Conservation (phyloP, 2,113 vertebrate genomes). For the Megalops atlanticus region DNA sequence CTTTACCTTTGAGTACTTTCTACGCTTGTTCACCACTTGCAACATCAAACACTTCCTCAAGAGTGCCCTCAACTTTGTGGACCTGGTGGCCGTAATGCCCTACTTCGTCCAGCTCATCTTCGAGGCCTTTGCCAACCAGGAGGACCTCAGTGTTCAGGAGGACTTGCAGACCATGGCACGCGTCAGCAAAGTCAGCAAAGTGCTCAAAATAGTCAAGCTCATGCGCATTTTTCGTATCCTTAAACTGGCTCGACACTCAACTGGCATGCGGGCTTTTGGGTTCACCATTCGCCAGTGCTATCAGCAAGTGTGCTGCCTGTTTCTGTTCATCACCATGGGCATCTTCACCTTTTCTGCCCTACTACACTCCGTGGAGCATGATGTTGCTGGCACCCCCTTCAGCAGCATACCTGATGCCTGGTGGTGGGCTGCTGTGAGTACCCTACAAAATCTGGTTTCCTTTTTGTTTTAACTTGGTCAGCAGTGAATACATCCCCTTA, state of each 20-base stretch:
- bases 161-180: slow-evolving; percentile 82
- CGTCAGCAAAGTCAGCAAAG: slow-evolving; percentile 87
- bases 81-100: slow-evolving; percentile 85
- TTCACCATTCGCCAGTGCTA: slow-evolving; percentile 90
- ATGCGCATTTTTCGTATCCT: slow-evolving; percentile 91
- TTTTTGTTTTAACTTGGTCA: background rate
- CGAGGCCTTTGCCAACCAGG: slow-evolving; percentile 71
- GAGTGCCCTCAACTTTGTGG: slow-evolving; percentile 82
- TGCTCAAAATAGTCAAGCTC: slow-evolving; percentile 85
- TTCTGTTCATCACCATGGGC: slow-evolving; percentile 89
- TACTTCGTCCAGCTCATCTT: slow-evolving; percentile 86
- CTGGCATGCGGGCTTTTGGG: slow-evolving; percentile 85
- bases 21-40: slow-evolving; percentile 80
- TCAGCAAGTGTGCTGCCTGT: slow-evolving; percentile 89
- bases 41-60: slow-evolving; percentile 77
- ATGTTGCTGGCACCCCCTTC: slow-evolving; percentile 81
- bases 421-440: slow-evolving; percentile 93
- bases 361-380: slow-evolving; percentile 86
- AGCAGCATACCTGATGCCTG: slow-evolving; percentile 87
- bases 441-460: background rate
- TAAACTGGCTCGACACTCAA: slow-evolving; percentile 87
- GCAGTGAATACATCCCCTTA: background rate
- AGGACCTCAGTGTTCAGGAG: slow-evolving; percentile 66
- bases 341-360: slow-evolving; percentile 89
- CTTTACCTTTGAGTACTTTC: slow-evolving; percentile 83